A percentile compares a stretch with the other conserved stretches of the same genome.
Conservation (phyloP, 2,113 vertebrate genomes). For the Balaenoptera acutorostrata region DNA sequence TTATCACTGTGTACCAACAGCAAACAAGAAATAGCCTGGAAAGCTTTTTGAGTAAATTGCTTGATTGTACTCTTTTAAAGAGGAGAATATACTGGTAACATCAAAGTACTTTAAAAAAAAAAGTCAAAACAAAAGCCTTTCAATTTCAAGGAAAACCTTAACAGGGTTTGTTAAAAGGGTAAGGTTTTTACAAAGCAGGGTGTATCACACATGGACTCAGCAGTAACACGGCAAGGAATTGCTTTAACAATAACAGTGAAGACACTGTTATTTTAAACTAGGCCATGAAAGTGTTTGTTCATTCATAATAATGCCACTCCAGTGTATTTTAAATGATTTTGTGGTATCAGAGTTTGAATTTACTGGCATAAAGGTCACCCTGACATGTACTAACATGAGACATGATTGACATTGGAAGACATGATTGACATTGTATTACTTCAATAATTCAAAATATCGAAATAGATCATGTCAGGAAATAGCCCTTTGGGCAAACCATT, state of each 20-base stretch:
- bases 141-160: not conserved
- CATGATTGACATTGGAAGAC: not conserved
- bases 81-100: not conserved
- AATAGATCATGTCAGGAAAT: not conserved
- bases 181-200: not conserved
- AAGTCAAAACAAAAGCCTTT: constrained; percentile 7
- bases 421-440: not conserved
- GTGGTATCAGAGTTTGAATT: not conserved
- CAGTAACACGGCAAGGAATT: not conserved
- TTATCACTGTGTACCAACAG: not conserved
- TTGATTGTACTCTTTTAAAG: not conserved
- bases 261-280: not conserved
- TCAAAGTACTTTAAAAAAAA: not conserved
- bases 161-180: not conserved
- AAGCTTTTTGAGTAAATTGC: not conserved
- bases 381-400: too few relatives aligned
- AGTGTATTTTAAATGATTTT: not conserved
- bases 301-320: not conserved
- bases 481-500: not conserved
- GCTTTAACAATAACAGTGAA: not conserved
- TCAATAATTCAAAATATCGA: not conserved
- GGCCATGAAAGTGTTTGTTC: not conserved
- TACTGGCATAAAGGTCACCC: not conserved
- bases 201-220: rapidly evolving
- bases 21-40: not conserved